Evolutionary conservation across 2,113 vertebrate genomes (phyloP).

Genomic region (Rhinolophus ferrumequinum): DNA sequence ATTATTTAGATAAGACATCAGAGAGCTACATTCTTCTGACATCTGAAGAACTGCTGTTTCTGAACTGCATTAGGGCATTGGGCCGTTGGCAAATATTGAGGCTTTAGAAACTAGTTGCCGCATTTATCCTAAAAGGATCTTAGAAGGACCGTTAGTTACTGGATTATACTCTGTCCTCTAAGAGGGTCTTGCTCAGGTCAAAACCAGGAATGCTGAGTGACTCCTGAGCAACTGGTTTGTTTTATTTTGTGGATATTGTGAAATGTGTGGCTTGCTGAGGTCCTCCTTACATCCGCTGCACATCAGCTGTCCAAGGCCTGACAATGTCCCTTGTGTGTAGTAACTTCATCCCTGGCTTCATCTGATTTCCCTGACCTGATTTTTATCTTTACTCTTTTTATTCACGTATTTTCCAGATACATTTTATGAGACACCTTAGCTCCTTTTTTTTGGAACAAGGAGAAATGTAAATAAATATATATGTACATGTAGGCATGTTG

Average conservation of each 20-base stretch:
- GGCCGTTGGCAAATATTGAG: not conserved
- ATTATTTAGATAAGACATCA: not conserved
- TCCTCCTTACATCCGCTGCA: not conserved
- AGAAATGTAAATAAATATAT: not conserved
- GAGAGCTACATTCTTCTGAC: not conserved
- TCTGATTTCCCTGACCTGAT: not conserved
- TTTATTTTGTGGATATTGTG: not conserved
- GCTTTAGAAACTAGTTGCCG: not conserved
- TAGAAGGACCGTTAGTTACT: not conserved
- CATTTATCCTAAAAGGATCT: conserved; percentile 5
- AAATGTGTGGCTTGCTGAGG: not conserved
- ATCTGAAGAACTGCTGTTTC: not conserved
- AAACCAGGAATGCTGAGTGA: not conserved
- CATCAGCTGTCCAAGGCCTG: not conserved
- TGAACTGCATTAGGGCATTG: not conserved
- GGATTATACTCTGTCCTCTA: not conserved
- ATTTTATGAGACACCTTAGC: not conserved
- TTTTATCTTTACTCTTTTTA: not conserved
- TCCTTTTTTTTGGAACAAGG: not conserved
- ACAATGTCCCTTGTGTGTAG: not conserved
- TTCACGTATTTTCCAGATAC: not conserved
- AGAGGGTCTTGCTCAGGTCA: not conserved
- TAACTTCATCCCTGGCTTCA: not conserved
- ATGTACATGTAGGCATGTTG: not conserved
- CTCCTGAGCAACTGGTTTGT: not conserved